These are phyloP conservation scores for Drosophila mettleri DNA, from an alignment of 2,888 invertebrate species.

Conservation along the genomic window DNA sequence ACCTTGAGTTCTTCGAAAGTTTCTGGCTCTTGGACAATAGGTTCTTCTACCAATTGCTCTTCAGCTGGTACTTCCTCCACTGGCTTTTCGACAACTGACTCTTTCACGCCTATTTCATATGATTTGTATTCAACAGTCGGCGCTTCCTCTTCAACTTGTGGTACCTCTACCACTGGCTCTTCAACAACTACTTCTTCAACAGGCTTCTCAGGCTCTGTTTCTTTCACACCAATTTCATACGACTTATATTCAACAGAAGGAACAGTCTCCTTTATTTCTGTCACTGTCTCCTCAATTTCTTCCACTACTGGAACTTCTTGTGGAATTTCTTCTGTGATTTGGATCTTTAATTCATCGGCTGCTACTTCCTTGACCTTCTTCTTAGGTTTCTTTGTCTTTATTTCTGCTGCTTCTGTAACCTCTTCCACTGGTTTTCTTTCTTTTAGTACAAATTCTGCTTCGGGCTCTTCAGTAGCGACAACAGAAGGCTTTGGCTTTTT, in stretches of 20 bases:
- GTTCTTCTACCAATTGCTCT: slow-evolving; percentile 43
- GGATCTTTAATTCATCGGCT: slow-evolving; percentile 75
- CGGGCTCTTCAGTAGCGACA: slow-evolving; percentile 58
- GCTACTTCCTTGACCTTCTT: slow-evolving; percentile 73
- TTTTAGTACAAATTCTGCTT: slow-evolving; percentile 64
- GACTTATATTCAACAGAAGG: slow-evolving; percentile 58
- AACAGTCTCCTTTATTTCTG: slow-evolving; percentile 48
- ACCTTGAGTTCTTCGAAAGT: slow-evolving; percentile 70
- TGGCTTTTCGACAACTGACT: slow-evolving; percentile 61
- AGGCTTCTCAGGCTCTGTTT: slow-evolving; percentile 62
- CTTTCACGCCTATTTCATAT: slow-evolving; percentile 73
- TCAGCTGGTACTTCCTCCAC: slow-evolving; percentile 51
- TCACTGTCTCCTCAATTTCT: slow-evolving; percentile 67
- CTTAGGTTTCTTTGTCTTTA: slow-evolving; percentile 74
- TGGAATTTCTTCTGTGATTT: slow-evolving; percentile 74
- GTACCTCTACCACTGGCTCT: slow-evolving; percentile 41
- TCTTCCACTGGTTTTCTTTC: slow-evolving; percentile 74
- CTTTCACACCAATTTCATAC: slow-evolving; percentile 73
- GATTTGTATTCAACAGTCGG: slow-evolving; percentile 59
- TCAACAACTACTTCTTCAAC: slow-evolving; percentile 51
- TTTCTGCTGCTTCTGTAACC: slow-evolving; percentile 67
- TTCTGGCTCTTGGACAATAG: slow-evolving; percentile 46
- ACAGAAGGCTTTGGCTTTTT: slow-evolving; percentile 62
- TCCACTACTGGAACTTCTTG: slow-evolving; percentile 66
- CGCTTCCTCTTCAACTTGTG: slow-evolving; percentile 30